A percentile compares a stretch with the other conserved stretches of the same genome.
Conservation (phyloP, 92 coral and sea anemone species). For the Palythoa grandis region DNA sequence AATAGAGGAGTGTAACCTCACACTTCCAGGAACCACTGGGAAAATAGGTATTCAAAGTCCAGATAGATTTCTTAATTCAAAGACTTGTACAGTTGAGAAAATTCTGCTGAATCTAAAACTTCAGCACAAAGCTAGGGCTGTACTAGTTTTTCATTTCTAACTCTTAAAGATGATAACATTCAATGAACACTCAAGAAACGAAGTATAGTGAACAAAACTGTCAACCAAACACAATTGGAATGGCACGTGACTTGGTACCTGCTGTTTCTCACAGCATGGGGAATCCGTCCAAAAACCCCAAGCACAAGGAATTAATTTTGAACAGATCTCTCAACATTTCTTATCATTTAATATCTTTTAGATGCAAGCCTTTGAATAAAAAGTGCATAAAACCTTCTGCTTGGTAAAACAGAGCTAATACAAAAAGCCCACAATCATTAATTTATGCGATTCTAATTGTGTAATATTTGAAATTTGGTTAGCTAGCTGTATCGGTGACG, state of each 20-base stretch:
- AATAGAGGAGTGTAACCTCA: neutral
- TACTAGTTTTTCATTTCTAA: neutral
- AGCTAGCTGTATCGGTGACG: neutral
- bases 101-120: neutral
- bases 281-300: neutral
- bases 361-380: neutral
- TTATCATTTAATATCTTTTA: neutral
- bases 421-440: conserved; percentile 13
- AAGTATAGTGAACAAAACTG: neutral
- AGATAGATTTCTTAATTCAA: neutral
- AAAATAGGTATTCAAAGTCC: neutral
- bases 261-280: neutral
- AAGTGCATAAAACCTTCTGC: neutral
- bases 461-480: neutral
- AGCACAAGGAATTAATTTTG: neutral
- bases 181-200: neutral
- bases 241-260: neutral
- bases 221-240: neutral
- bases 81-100: neutral
- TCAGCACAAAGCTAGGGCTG: neutral
- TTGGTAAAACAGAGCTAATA: neutral
- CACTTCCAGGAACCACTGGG: neutral
- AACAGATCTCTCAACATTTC: neutral
- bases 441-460: conserved; percentile 17
- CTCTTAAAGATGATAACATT: neutral